Evolutionary conservation across 1,140 invertebrate genomes (phyloP).

Genomic region (Reticulitermes speratus): DNA sequence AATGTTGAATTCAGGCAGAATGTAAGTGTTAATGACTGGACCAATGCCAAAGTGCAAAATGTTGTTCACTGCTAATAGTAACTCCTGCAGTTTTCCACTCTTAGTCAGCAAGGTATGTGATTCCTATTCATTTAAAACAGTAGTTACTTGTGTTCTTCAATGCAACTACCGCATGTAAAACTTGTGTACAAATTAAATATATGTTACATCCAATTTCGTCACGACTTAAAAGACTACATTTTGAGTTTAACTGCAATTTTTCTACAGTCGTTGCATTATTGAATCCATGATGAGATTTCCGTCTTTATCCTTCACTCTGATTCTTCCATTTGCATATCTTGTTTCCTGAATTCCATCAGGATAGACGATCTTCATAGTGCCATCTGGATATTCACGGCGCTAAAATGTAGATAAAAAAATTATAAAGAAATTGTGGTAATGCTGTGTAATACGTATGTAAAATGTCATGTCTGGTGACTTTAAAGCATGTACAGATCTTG

Average conservation of each 20-base stretch:
- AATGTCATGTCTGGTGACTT: neutral
- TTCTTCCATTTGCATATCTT: slow-evolving; percentile 80
- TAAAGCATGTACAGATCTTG: neutral
- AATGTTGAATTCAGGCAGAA: neutral
- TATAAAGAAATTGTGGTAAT: no score
- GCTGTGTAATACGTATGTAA: neutral
- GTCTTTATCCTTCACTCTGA: slow-evolving; percentile 75
- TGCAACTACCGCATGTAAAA: neutral
- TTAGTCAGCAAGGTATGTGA: no score
- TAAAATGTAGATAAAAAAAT: slow-evolving; percentile 48
- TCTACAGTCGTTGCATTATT: neutral
- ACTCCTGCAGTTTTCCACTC: neutral
- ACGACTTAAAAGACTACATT: no score
- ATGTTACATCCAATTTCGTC: no score
- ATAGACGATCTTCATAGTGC: slow-evolving; percentile 86
- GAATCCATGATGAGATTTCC: slow-evolving; percentile 29
- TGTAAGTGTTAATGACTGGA: neutral
- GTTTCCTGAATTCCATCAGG: slow-evolving; percentile 87
- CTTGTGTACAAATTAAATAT: no score
- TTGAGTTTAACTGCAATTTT: neutral
- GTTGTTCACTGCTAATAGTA: neutral
- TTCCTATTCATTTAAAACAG: neutral
- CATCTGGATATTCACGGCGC: slow-evolving; percentile 89
- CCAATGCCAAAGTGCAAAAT: neutral
- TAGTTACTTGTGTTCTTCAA: neutral